phyloP scores from a whole-genome alignment of 2,888 invertebrate genomes.

The Leptarthrus brevirostris region DNA sequence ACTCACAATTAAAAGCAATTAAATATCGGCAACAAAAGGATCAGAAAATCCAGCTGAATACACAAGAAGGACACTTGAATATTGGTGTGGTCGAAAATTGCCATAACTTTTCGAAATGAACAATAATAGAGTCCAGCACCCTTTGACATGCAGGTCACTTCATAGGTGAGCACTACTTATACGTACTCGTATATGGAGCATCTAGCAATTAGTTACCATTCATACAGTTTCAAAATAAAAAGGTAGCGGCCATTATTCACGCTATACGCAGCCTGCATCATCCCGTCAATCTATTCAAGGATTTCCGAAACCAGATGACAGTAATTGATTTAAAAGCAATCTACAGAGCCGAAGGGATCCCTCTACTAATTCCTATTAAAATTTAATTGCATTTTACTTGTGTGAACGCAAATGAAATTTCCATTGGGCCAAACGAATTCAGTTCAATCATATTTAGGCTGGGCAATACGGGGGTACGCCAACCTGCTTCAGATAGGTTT shows the following conservation, averaged over 20 bases:
- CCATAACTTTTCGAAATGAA: slow-evolving; percentile 33
- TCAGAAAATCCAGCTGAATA: neutral
- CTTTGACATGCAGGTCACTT: neutral
- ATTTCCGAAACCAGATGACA: slow-evolving; percentile 29
- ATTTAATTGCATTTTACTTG: slow-evolving; percentile 44
- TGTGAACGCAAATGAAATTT: slow-evolving; percentile 44
- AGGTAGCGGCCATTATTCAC: slow-evolving; percentile 13
- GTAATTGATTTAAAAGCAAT: slow-evolving; percentile 47
- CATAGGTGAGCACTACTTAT: neutral
- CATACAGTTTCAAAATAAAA: slow-evolving; percentile 28
- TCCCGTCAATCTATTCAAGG: slow-evolving; percentile 27
- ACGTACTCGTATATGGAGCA: neutral
- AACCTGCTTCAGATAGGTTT: neutral
- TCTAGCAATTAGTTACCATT: slow-evolving; percentile 39
- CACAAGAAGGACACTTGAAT: neutral
- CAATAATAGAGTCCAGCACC: slow-evolving; percentile 12
- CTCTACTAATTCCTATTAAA: slow-evolving; percentile 42
- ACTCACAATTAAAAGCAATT: slow-evolving; percentile 16
- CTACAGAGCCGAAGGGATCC: slow-evolving; percentile 14
- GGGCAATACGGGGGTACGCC: neutral
- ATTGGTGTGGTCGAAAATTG: slow-evolving; percentile 7
- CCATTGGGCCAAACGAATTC: slow-evolving; percentile 25
- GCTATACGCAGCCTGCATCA: slow-evolving; percentile 31
- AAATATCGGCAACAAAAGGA: slow-evolving; percentile 2
- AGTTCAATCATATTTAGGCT: slow-evolving; percentile 17